Base-by-base conservation (phyloP, 2,888 invertebrate species). In the Apantesis nais region DNA sequence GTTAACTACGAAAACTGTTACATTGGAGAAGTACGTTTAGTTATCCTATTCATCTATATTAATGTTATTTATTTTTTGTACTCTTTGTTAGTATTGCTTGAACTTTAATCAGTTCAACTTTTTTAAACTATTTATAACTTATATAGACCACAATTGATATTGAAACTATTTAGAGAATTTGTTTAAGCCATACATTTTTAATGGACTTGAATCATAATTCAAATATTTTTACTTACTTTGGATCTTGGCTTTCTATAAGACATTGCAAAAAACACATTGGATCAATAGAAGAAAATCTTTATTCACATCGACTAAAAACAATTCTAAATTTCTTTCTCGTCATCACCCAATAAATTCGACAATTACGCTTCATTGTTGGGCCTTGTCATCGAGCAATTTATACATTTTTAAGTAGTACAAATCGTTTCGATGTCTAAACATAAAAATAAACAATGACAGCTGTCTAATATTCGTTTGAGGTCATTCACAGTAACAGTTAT, bases 391-490 rank as follows among this genome's bases (percentile, higher is more conserved):
- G 34, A 41, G 1, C 69, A 62, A 77, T 72, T 72, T 66, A 66
- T 55, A 64, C 41, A 66, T 67, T 77, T 72, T 62, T 68, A 19
- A 71, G 62, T 61, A 78, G 48, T 60, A 61, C 37, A 68, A 78
- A 79, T 78, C 77, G 71, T 22, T 34, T 68, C 34, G 63, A 34
- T 72, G 79, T 74, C n/a, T n/a, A n/a, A n/a, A 71, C 77, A 66
- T 37, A 71, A 72, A 69, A 68, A 44, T 34, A 0, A 55, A 34
- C 58, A 62, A 66, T 69, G 52, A 31, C 63, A 67, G 67, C 39
- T 65, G 68, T 52, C 31, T 48, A 44, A 66, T 63, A 52, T 60
- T 29, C 39, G 41, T 31, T 55, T 66, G 37, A 55, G 37, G 39
- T 66, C 66, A 66, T 66, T 55, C 29, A 58, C 25, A 16, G 29